phyloP scores from a whole-genome alignment of 2,113 vertebrate species.

The Ciconia boyciana region DNA sequence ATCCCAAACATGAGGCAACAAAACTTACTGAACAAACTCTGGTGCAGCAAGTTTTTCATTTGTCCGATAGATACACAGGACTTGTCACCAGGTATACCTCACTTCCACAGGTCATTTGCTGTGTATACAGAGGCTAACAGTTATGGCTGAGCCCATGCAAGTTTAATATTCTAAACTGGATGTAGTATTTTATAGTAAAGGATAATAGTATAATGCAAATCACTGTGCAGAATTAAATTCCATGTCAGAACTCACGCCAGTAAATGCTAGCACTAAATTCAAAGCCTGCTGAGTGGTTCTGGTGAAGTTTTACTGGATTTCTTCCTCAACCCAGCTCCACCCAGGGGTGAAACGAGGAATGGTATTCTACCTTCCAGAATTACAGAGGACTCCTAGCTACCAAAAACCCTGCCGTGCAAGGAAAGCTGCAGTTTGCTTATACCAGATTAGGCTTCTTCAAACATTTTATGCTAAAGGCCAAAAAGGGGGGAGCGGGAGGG shows the following conservation, averaged over 20 bases:
- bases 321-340: not conserved
- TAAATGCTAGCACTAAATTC: not conserved
- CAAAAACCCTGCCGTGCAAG: not conserved
- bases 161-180: not conserved
- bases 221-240: not conserved
- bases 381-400: not conserved
- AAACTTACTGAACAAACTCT: not conserved
- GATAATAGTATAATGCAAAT: not conserved
- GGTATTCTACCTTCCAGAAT: not conserved
- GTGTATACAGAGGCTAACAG: not conserved
- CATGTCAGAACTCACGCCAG: fast-evolving
- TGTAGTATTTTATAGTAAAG: not conserved
- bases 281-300: not conserved
- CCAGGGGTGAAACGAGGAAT: not conserved
- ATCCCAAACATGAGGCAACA: not conserved
- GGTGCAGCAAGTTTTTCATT: not conserved
- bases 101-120: not conserved
- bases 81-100: not conserved
- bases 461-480: not conserved
- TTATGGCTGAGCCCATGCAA: not conserved
- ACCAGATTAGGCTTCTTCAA: not conserved
- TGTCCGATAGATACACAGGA: not conserved
- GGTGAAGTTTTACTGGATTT: not conserved
- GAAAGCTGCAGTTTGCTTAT: not conserved
- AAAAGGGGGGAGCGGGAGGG: not conserved